Conservation (phyloP, 2,113 vertebrate genomes). For the Spea bombifrons region DNA sequence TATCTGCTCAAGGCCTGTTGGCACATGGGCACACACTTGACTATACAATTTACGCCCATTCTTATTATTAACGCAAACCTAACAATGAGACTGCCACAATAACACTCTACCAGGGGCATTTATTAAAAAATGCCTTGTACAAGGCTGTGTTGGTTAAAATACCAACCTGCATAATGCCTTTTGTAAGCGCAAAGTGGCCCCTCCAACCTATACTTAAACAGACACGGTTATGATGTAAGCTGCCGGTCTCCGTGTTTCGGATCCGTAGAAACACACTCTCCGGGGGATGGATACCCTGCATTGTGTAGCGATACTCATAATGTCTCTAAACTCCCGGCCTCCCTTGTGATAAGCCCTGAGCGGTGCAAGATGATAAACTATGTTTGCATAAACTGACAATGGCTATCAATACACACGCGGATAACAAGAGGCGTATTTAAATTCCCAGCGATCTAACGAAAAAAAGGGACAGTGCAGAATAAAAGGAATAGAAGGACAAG, state of each 20-base stretch:
- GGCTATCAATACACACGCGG: slow-evolving; percentile 31
- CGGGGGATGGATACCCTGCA: background rate
- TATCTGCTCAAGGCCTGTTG: slow-evolving; percentile 20
- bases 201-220: background rate
- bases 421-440: slow-evolving; percentile 28
- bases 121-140: background rate
- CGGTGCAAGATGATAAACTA: slow-evolving; percentile 17
- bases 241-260: background rate
- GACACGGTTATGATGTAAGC: slow-evolving; percentile 2
- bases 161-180: background rate
- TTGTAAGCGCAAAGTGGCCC: background rate
- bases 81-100: background rate
- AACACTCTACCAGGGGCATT: background rate
- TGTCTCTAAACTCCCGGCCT: slow-evolving; percentile 7
- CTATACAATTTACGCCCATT: no score
- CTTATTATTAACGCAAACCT: background rate
- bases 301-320: background rate
- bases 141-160: background rate
- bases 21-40: background rate
- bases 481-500: background rate
- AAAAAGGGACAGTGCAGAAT: slow-evolving; percentile 22
- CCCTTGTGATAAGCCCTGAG: slow-evolving; percentile 10
- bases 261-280: background rate
- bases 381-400: slow-evolving; percentile 34
- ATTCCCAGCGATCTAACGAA: slow-evolving; percentile 16